These are phyloP conservation scores for Notamacropus eugenii DNA, from an alignment of 2,797 vertebrate species.

Conservation along the genomic window DNA sequence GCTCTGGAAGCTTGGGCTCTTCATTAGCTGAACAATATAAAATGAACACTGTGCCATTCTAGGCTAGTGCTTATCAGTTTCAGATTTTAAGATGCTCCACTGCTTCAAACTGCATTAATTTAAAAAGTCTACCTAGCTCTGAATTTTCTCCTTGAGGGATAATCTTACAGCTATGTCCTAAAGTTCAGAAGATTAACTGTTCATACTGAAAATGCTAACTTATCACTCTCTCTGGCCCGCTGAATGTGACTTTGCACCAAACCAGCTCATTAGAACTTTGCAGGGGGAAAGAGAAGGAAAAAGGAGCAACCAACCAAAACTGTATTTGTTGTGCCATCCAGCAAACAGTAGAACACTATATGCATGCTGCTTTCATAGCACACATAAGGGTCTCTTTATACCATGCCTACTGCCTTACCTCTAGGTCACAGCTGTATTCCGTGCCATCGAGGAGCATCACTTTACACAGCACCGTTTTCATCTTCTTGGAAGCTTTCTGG, in stretches of 20 bases:
- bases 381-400: background rate
- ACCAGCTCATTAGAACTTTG: background rate
- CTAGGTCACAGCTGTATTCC: conserved; percentile 93
- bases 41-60: conserved; percentile 39
- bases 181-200: background rate
- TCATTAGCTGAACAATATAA: conserved; percentile 53
- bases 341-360: background rate
- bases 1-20: background rate
- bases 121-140: background rate
- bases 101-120: conserved; percentile 3
- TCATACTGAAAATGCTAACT: background rate
- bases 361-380: background rate
- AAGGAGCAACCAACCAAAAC: background rate
- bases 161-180: background rate
- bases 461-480: conserved; percentile 93
- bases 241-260: conserved; percentile 18
- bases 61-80: background rate
- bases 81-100: background rate
- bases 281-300: background rate
- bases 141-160: conserved; percentile 6
- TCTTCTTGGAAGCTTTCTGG: conserved; percentile 91
- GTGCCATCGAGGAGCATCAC: conserved; percentile 93
- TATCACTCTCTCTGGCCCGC: background rate
- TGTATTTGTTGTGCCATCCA: background rate
- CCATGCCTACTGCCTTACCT: conserved; percentile 87